Percentiles rank a stretch among this genome's conserved stretches.
Evolutionary conservation across 2,888 invertebrate genomes (phyloP).

Genomic region (Gonocerus acuteangulatus): DNA sequence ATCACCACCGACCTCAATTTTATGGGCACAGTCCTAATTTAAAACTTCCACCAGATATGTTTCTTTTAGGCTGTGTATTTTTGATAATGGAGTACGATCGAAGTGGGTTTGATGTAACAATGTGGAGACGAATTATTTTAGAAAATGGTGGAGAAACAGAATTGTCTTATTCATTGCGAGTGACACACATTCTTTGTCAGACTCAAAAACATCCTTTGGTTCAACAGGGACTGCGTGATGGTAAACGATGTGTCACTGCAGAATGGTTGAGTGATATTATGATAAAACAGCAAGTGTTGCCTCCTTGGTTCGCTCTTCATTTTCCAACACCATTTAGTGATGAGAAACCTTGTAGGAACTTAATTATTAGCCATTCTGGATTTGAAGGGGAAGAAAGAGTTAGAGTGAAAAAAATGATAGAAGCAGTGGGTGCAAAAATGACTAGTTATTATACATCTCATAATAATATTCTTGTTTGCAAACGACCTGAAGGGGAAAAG

Average conservation of each 20-base stretch:
- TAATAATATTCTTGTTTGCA: conserved; percentile 68
- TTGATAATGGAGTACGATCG: conserved; percentile 76
- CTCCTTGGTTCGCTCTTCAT: conserved; percentile 91
- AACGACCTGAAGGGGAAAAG: conserved; percentile 76
- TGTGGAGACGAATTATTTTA: conserved; percentile 64
- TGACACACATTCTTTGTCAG: conserved; percentile 87
- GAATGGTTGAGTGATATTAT: conserved; percentile 90
- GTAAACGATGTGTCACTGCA: conserved; percentile 68
- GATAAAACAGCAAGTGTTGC: conserved; percentile 70
- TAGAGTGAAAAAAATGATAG: conserved; percentile 74
- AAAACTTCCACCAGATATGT: conserved; percentile 79
- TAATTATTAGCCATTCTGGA: conserved; percentile 76
- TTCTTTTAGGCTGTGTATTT: conserved; percentile 88
- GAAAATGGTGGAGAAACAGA: conserved; percentile 85
- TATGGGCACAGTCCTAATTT: conserved; percentile 90
- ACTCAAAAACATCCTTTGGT: conserved; percentile 86
- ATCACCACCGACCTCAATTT: conserved; percentile 61
- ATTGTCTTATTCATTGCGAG: conserved; percentile 69
- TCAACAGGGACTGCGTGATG: conserved; percentile 63
- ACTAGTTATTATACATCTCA: conserved; percentile 50
- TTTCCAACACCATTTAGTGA: conserved; percentile 69
- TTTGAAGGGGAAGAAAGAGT: conserved; percentile 81
- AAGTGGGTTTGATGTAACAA: conserved; percentile 52
- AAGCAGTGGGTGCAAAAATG: conserved; percentile 77
- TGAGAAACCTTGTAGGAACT: conserved; percentile 55